phyloP scores from a whole-genome alignment of 2,113 vertebrate genomes.

The Lagenorhynchus albirostris region DNA sequence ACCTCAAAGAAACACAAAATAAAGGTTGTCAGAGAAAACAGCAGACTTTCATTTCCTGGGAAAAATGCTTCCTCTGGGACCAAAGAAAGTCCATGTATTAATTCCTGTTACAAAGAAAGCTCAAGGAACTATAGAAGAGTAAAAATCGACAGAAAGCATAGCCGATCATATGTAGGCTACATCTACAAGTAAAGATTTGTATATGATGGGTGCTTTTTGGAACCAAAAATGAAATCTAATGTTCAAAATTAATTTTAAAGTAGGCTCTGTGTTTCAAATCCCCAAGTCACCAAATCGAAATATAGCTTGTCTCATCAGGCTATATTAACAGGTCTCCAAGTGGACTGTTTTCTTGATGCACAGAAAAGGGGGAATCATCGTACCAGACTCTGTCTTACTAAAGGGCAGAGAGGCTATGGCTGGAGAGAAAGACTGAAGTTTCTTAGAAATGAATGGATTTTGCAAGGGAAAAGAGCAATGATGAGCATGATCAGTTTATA shows the following conservation, averaged over 20 bases:
- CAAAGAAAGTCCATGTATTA: neutral
- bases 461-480: neutral
- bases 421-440: neutral
- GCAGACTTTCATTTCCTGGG: slow-evolving; percentile 56
- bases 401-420: neutral
- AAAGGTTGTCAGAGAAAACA: slow-evolving; percentile 34
- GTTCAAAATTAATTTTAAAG: neutral
- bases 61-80: slow-evolving; percentile 1
- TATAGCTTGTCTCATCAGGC: neutral
- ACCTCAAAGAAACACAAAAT: slow-evolving; percentile 52
- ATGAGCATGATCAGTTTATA: neutral
- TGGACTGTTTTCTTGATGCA: neutral
- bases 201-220: neutral
- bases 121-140: neutral
- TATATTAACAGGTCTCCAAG: neutral
- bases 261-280: neutral
- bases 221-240: neutral
- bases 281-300: neutral
- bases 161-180: neutral
- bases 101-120: neutral
- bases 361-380: neutral
- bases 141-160: neutral
- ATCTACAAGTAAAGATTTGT: neutral
- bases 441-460: neutral
- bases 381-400: neutral